Evolutionary conservation across 2,888 invertebrate genomes (phyloP), one percentile per base, ranked within the genome.

Genomic region (Heliconius hortense): DNA sequence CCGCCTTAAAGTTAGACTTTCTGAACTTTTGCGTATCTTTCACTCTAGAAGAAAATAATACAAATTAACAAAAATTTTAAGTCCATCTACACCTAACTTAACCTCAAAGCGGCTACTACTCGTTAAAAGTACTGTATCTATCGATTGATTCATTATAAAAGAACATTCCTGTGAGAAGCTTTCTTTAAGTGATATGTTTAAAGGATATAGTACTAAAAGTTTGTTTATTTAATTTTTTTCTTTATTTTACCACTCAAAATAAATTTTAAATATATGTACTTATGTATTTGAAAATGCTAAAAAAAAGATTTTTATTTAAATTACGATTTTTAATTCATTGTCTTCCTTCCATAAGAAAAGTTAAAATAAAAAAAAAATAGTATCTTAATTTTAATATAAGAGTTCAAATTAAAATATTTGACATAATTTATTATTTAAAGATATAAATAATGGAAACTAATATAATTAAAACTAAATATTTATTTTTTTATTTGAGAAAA

Each of bases 161-260:
- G 82, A 84, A 91, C 91, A 91, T 91, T 92, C 91, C 91, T 90
- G 88, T 82, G 77, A 77, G 87, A 90, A 90, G 87, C 56, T 35
- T 86, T 89, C 86, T 88, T 88, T 89, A 84, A 88, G 82, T 66
- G 39, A 62, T 59, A 59, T 21, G 18, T 21, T 64, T 59, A 21
- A 21, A 1, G 69, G 56, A 69, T 63, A 35, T 66, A 21, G 56
- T 59, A 13, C 64, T 64, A 24, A 35, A 24, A 74, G 56, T 62
- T 59, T 43, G 31, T 56, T 73, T 74, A n/a, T 53, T 24, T 53
- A 18, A 18, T 18, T 18, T 18, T 18, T 35, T 66, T 21, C 35
- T 66, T 35, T 35, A 73, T 31, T 66, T 35, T 5, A 39, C 10
- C 7, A 66, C 13, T 18, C 31, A 26, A 56, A 24, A n/a, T n/a